Percentiles rank a stretch among this genome's conserved stretches.
Conservation (phyloP, 1,140 invertebrate species). For the Drosophila littoralis region DNA sequence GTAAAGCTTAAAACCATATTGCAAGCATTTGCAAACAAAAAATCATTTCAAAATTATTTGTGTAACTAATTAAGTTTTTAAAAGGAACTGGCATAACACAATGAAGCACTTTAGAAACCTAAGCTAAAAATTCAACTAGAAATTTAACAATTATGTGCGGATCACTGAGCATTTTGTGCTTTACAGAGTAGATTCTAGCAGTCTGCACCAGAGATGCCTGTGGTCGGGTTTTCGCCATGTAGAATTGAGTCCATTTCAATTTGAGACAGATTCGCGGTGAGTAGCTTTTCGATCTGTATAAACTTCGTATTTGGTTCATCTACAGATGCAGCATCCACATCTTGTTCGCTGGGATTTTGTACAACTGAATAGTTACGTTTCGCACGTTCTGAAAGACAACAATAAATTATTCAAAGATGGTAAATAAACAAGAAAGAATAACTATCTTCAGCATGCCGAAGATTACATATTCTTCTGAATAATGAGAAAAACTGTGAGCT, state of each 20-base stretch:
- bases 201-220: conserved; percentile 70
- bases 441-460: no score
- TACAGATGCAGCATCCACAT: conserved; percentile 65
- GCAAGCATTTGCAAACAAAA: conserved; percentile 26
- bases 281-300: conserved; percentile 72
- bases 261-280: conserved; percentile 66
- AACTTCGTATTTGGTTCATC: conserved; percentile 72
- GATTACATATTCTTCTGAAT: no score
- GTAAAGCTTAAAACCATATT: conserved; percentile 68
- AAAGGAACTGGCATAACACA: conserved; percentile 71
- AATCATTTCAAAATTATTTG: conserved; percentile 38
- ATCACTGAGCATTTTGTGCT: conserved; percentile 47
- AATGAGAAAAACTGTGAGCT: no score
- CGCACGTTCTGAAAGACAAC: conserved; percentile 52
- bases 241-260: conserved; percentile 78
- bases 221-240: conserved; percentile 65
- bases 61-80: conserved; percentile 67
- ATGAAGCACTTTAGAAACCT: conserved; percentile 40
- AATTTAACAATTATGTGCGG: neutral
- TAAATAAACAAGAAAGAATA: no score
- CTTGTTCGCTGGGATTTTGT: conserved; percentile 39
- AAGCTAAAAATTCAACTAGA: conserved; percentile 31
- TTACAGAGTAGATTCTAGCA: conserved; percentile 32
- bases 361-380: conserved; percentile 58
- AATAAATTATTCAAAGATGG: no score